Evolutionary conservation across 1,140 invertebrate genomes (phyloP).

Genomic region (Branchinecta lindahli): DNA sequence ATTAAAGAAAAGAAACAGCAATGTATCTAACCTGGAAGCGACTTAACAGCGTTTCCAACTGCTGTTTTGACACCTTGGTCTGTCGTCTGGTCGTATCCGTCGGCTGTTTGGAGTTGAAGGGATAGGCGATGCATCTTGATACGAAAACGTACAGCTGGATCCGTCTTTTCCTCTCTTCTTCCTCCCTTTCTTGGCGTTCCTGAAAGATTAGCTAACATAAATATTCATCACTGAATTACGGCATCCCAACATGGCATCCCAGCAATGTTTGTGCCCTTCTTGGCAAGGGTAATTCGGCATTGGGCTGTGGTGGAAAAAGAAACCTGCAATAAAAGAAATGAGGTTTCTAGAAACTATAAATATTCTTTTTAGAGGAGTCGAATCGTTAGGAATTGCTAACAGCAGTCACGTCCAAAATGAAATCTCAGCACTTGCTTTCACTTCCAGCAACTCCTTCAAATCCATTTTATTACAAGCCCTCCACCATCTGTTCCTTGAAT

Average conservation of each 20-base stretch:
- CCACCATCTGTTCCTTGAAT: no score
- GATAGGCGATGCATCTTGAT: conserved; percentile 92
- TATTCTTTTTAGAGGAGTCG: no score
- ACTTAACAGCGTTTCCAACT: conserved; percentile 84
- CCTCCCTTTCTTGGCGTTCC: conserved; percentile 72
- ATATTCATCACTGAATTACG: conserved; percentile 17
- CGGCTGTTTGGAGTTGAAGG: conserved; percentile 98
- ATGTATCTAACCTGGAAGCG: conserved; percentile 60
- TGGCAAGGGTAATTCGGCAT: conserved; percentile 1
- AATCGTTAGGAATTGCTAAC: no score
- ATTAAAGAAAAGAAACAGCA: no score
- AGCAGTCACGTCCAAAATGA: no score
- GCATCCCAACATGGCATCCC: background rate
- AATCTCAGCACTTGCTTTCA: no score
- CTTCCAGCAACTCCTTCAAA: no score
- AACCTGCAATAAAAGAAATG: background rate
- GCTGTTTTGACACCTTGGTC: conserved; percentile 87
- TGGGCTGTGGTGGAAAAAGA: no score
- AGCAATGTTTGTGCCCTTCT: background rate
- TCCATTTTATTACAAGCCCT: no score
- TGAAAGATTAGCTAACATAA: conserved; percentile 30
- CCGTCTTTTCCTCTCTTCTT: conserved; percentile 77
- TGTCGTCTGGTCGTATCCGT: conserved; percentile 88
- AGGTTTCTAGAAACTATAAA: no score
- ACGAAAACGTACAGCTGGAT: conserved; percentile 98